Percentiles rank a stretch among this genome's conserved stretches.
Evolutionary conservation across 2,113 vertebrate genomes (phyloP).

Genomic region (Oreotrochilus melanogaster): DNA sequence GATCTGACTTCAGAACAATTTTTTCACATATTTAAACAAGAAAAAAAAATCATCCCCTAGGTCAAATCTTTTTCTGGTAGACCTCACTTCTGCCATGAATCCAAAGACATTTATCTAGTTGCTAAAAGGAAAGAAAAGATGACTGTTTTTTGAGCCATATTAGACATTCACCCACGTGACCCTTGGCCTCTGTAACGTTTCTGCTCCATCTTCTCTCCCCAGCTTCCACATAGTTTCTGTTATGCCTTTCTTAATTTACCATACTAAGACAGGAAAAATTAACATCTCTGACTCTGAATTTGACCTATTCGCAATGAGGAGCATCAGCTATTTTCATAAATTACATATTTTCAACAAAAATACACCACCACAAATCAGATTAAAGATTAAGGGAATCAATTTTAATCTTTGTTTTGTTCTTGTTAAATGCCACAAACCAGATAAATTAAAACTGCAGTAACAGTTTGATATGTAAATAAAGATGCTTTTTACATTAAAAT

Average conservation of each 20-base stretch:
- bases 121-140: background rate
- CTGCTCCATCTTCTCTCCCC: background rate
- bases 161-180: background rate
- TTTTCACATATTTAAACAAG: background rate
- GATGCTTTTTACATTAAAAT: background rate
- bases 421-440: background rate
- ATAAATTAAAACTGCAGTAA: background rate
- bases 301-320: rapidly evolving
- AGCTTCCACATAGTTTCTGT: background rate
- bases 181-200: background rate
- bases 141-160: background rate
- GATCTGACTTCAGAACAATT: background rate
- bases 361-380: background rate
- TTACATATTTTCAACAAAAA: background rate
- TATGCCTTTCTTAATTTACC: background rate
- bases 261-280: background rate
- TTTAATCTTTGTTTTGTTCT: background rate
- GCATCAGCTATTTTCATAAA: background rate
- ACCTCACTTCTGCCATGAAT: background rate
- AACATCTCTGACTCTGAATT: background rate
- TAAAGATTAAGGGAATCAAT: background rate
- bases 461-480: background rate
- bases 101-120: background rate
- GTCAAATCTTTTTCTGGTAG: background rate
- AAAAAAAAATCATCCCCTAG: background rate